phyloP scores from a whole-genome alignment of 2,113 vertebrate genomes.

The Microcebus jonahi region DNA sequence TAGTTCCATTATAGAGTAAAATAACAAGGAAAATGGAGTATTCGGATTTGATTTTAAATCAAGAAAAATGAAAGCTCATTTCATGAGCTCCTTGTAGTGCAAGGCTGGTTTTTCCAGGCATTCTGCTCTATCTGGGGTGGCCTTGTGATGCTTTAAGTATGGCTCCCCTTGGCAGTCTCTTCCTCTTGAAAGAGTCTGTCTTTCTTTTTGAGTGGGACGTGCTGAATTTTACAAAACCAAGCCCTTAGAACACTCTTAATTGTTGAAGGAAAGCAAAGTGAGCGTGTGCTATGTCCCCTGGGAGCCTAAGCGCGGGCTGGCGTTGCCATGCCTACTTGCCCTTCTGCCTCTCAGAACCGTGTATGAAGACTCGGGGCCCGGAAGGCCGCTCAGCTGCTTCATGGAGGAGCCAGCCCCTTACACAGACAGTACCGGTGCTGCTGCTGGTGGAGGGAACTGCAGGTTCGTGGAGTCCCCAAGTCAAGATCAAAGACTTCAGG shows the following conservation, averaged over 20 bases:
- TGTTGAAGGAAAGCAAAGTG: background rate
- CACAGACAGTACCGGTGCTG: slow-evolving; percentile 93
- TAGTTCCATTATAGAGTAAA: background rate
- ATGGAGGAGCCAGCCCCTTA: slow-evolving; percentile 96
- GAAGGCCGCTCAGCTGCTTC: slow-evolving; percentile 93
- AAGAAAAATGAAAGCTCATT: background rate
- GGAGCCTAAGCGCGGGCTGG: accelerated
- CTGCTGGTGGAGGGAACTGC: slow-evolving; percentile 93
- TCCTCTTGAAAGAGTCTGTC: background rate
- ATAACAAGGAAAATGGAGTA: background rate
- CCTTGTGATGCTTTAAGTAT: background rate
- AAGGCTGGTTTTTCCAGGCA: background rate
- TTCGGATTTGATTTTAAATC: slow-evolving; percentile 52
- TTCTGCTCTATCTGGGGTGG: accelerated
- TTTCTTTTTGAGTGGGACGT: background rate
- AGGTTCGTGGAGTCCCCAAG: slow-evolving; percentile 92
- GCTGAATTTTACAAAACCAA: background rate
- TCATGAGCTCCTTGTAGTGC: background rate
- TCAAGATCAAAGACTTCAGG: slow-evolving; percentile 93
- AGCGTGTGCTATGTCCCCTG: background rate
- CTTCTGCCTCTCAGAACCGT: slow-evolving; percentile 88
- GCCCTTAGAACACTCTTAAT: background rate
- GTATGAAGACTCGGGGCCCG: slow-evolving; percentile 93
- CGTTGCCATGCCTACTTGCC: background rate
- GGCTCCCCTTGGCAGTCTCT: background rate